These are phyloP conservation scores for Coenonympha glycerion DNA, from an alignment of 2,888 invertebrate species.

Conservation along the genomic window DNA sequence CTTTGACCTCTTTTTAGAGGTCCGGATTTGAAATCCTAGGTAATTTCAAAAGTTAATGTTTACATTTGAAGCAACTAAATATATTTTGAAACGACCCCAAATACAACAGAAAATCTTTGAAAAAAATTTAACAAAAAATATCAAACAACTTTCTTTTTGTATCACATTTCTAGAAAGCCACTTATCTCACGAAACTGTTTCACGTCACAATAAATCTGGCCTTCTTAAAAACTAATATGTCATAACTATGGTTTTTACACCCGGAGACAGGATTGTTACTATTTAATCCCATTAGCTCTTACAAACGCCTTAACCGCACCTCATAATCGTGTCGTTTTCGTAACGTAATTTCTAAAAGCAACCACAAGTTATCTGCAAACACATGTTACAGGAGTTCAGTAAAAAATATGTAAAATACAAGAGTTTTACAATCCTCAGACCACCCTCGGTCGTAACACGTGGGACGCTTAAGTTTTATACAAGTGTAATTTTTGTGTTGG, in stretches of 20 bases:
- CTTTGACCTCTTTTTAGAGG: too few relatives aligned
- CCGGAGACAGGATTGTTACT: conserved; percentile 1
- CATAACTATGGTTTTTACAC: conserved; percentile 24
- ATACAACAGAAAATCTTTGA: not conserved
- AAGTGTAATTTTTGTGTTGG: too few relatives aligned
- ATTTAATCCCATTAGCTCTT: not conserved
- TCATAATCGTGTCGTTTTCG: conserved; percentile 35
- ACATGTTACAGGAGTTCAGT: conserved; percentile 55
- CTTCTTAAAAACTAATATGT: conserved; percentile 58
- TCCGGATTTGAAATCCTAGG: too few relatives aligned
- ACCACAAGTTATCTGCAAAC: conserved; percentile 52
- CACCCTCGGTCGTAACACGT: conserved; percentile 33
- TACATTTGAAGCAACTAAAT: too few relatives aligned
- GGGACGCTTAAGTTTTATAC: conserved; percentile 20
- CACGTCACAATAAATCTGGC: conserved; percentile 60
- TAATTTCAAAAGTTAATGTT: not conserved
- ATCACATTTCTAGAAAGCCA: conserved; percentile 48
- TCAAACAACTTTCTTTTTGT: conserved; percentile 38
- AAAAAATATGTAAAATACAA: conserved; percentile 49
- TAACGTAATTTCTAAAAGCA: conserved; percentile 36
- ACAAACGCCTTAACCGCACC: not conserved
- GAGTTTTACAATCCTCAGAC: conserved; percentile 17
- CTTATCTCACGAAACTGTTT: conserved; percentile 62
- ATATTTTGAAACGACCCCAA: not conserved
- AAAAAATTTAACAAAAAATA: conserved; percentile 32